Base-by-base conservation (phyloP, 1,140 invertebrate species). In the Drosophila lini region DNA sequence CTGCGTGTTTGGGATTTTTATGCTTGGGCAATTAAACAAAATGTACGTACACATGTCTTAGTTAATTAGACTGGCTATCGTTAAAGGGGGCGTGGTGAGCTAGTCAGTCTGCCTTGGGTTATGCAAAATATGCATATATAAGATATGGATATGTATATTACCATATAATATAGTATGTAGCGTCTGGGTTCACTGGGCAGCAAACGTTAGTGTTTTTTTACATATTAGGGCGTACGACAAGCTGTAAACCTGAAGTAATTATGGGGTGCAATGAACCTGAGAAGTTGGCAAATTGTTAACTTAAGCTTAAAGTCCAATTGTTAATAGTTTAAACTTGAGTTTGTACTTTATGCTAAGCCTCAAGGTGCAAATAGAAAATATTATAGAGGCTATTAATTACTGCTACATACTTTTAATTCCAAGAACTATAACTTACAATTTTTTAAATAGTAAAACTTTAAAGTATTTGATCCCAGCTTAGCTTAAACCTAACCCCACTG, bases 251-350 rank as follows among this genome's bases (percentile, higher is more conserved):
- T 28, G 25, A 16, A 53, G 53, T 71, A 71, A 59, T 73, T 62
- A 74, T n/a, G 32, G 52, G 42, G 68, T 36, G 70, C 55, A 78
- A 56, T 84, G 80, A 84, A 84, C 80, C 82, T 76, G 45, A 67
- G 31, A 67, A 45, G 32, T 19, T 55, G 34, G 9, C 38, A n/a
- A 36, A 22, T 57, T 50, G 47, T 65, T 11, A 31, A 10, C 6
- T 28, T 25, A 10, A 7, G 31, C 45, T 36, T n/a, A 55, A 55
- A 32, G 55, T 60, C 15, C 4, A 60, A 25, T 38, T 5, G 3
- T 36, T 22, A 53, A 15, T 53, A 25, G 19, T 55, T 55, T 5
- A 10, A n/a, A 34, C 32, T 53, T 25, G 0, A 10, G 13, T 13
- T 38, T 38, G 22, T n/a, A 56, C 19, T 22, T 32, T 22, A n/a